Evolutionary conservation across 2,113 vertebrate genomes (phyloP).

Genomic region (Takifugu bimaculatus): DNA sequence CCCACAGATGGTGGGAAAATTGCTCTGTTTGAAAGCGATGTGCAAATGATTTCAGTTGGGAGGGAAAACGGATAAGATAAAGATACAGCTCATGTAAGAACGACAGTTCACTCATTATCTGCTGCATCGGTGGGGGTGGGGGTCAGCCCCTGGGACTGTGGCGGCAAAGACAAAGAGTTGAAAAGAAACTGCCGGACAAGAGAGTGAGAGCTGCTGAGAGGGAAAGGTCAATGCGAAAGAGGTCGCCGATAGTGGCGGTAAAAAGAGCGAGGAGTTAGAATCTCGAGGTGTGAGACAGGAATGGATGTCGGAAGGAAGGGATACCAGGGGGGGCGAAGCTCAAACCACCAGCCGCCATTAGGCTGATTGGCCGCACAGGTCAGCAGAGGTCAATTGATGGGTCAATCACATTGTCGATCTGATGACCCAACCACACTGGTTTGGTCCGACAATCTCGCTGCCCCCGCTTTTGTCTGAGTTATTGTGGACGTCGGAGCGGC

Average conservation of each 20-base stretch:
- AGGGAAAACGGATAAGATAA: neutral
- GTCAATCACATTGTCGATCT: conserved; percentile 75
- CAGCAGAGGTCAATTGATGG: conserved; percentile 70
- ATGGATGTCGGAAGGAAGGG: conserved; percentile 35
- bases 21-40: conserved; percentile 70
- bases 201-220: conserved; percentile 1
- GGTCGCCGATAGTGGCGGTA: conserved; percentile 49
- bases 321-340: conserved; percentile 38
- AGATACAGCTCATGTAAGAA: too few species aligned
- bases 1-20: conserved; percentile 70
- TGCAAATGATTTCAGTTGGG: conserved; percentile 55
- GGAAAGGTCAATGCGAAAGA: conserved; percentile 62
- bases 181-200: neutral
- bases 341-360: conserved; percentile 65
- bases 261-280: conserved; percentile 64
- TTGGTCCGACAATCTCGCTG: conserved; percentile 31
- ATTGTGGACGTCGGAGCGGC: conserved; percentile 56
- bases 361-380: conserved; percentile 75
- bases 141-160: too few species aligned
- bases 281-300: conserved; percentile 37
- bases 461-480: conserved; percentile 61
- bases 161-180: neutral
- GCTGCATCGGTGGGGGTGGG: too few species aligned
- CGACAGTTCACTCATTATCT: too few species aligned
- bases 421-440: conserved; percentile 60